phyloP scores from a whole-genome alignment of 2,888 invertebrate genomes.

The Synergus gifuensis region DNA sequence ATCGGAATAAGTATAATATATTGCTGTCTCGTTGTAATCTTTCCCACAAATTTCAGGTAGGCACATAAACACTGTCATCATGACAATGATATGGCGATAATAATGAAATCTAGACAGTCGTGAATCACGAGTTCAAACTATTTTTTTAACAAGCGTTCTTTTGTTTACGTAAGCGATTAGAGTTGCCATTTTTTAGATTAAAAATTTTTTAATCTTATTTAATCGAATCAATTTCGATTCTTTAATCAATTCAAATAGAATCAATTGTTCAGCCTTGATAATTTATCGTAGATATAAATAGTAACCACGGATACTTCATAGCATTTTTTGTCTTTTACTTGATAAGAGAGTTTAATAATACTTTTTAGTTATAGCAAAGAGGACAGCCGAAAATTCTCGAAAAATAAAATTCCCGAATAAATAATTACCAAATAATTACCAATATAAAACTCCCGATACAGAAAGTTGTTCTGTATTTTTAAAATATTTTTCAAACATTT shows the following conservation, averaged over 20 bases:
- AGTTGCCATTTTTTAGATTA: neutral
- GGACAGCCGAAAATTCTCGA: neutral
- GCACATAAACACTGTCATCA: neutral
- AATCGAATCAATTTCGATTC: neutral
- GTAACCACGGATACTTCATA: neutral
- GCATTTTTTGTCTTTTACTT: neutral
- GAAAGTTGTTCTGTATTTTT: too few relatives aligned
- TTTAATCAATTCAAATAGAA: neutral
- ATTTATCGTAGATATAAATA: neutral
- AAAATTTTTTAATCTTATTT: too few relatives aligned
- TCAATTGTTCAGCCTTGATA: neutral
- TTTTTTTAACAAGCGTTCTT: neutral
- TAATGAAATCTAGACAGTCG: neutral
- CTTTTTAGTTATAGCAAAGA: neutral
- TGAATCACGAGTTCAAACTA: slow-evolving; percentile 17
- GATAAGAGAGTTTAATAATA: neutral
- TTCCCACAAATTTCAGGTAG: slow-evolving; percentile 89
- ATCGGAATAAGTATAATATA: slow-evolving; percentile 88
- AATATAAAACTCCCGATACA: too few relatives aligned
- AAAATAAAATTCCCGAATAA: too few relatives aligned
- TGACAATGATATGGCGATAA: neutral
- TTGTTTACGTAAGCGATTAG: slow-evolving; percentile 8
- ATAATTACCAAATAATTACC: too few relatives aligned
- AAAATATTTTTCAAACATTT: too few relatives aligned
- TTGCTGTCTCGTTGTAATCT: slow-evolving; percentile 88